Evolutionary conservation across 1,140 invertebrate species (phyloP).

Genomic region (Drosophila biarmipes): DNA sequence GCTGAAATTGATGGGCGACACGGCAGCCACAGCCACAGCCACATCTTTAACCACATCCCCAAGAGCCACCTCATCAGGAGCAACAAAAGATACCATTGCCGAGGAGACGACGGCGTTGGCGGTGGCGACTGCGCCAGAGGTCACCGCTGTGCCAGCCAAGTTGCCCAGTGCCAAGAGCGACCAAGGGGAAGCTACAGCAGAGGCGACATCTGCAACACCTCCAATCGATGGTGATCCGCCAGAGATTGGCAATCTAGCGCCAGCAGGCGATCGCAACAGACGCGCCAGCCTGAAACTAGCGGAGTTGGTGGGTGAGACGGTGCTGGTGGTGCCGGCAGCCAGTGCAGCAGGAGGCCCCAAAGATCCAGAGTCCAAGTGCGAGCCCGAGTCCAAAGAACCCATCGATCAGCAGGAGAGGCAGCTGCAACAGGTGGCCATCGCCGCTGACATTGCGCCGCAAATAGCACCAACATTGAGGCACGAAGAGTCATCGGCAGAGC

Average conservation of each 20-base stretch:
- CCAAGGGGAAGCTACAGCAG: conserved; percentile 39
- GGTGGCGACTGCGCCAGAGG: conserved; percentile 56
- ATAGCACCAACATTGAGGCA: conserved; percentile 74
- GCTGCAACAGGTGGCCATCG: conserved; percentile 62
- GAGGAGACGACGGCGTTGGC: conserved; percentile 33
- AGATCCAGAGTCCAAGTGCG: conserved; percentile 6
- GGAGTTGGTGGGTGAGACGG: conserved; percentile 68
- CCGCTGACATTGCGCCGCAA: conserved; percentile 75
- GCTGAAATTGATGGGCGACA: conserved; percentile 64
- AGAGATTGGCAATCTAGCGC: conserved; percentile 55
- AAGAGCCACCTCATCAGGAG: conserved; percentile 9
- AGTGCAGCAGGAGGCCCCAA: conserved; percentile 5
- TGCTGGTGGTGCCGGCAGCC: conserved; percentile 58
- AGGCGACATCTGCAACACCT: conserved; percentile 26
- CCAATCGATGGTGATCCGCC: conserved; percentile 46
- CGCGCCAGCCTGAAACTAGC: conserved; percentile 66
- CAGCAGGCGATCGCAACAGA: conserved; percentile 56
- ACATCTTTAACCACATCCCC: background rate
- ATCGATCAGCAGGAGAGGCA: conserved; percentile 62
- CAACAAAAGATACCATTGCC: conserved; percentile 18
- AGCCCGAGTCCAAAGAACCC: conserved; percentile 71
- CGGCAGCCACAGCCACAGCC: conserved; percentile 7
- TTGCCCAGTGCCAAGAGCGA: conserved; percentile 60
- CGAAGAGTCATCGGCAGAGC: conserved; percentile 67
- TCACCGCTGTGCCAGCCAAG: conserved; percentile 61